phyloP scores from a whole-genome alignment of 2,113 vertebrate genomes.

The Prolemur simus region DNA sequence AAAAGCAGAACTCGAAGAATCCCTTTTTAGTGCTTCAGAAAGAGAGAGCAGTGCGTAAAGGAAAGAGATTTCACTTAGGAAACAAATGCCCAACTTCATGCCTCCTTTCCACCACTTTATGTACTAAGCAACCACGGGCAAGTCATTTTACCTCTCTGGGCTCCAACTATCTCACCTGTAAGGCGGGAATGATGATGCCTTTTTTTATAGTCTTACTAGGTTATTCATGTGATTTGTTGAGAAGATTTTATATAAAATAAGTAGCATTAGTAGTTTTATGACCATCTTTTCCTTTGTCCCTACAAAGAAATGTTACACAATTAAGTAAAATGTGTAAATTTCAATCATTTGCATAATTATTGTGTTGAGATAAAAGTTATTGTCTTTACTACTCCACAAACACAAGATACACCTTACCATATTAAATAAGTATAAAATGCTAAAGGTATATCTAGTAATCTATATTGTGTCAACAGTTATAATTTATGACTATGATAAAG shows the following conservation, averaged over 20 bases:
- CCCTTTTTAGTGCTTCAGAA: neutral
- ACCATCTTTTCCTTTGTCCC: neutral
- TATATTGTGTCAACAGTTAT: neutral
- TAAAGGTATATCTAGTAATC: neutral
- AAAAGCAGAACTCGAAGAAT: conserved; percentile 1
- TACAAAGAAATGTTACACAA: neutral
- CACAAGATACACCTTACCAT: neutral
- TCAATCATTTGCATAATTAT: neutral
- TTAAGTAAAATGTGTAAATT: conserved; percentile 9
- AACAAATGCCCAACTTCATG: neutral
- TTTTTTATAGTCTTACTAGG: neutral
- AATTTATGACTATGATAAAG: conserved; percentile 8
- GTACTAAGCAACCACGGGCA: neutral
- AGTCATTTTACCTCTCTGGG: neutral
- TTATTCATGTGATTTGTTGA: conserved; percentile 6
- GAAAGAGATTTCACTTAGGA: neutral
- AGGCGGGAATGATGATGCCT: neutral
- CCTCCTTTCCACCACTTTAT: neutral
- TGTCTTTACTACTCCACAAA: neutral
- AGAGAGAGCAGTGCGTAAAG: neutral
- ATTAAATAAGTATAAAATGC: neutral
- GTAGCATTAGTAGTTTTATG: neutral
- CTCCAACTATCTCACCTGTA: neutral
- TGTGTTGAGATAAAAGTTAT: neutral
- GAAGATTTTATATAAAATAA: conserved; percentile 13